A percentile compares a stretch with the other conserved stretches of the same genome.
Conservation (phyloP, 2,797 vertebrate species). For the Harpagifer antarcticus region DNA sequence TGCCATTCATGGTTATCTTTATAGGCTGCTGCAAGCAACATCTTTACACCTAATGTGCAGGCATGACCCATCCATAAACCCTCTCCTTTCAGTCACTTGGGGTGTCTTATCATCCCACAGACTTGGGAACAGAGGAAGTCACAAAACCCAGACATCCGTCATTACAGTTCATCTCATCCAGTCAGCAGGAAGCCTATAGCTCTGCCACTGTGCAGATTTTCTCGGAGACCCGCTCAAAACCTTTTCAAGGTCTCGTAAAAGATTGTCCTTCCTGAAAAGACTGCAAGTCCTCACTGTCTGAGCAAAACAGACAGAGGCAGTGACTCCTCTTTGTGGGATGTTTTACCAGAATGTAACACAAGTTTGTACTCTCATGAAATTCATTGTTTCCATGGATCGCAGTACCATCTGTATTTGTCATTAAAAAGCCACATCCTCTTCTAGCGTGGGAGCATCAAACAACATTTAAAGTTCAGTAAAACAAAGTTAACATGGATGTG, state of each 20-base stretch:
- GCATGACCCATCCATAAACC: slow-evolving; percentile 45
- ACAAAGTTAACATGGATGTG: slow-evolving; percentile 24
- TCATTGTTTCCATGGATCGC: slow-evolving; percentile 60
- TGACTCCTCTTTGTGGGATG: slow-evolving; percentile 54
- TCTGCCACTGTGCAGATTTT: slow-evolving; percentile 50
- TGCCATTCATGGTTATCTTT: slow-evolving; percentile 3
- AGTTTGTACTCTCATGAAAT: slow-evolving; percentile 56
- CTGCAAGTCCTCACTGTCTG: slow-evolving; percentile 21
- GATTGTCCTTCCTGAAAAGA: slow-evolving; percentile 56
- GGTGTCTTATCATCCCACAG: slow-evolving; percentile 67
- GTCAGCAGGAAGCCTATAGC: slow-evolving; percentile 67
- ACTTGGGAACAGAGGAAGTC: slow-evolving; percentile 75
- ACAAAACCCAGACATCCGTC: slow-evolving; percentile 69
- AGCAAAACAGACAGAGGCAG: slow-evolving; percentile 52
- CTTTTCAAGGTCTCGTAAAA: slow-evolving; percentile 60
- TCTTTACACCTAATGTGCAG: slow-evolving; percentile 28
- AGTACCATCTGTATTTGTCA: slow-evolving; percentile 64
- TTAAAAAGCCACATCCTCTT: slow-evolving; percentile 68
- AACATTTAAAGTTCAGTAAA: slow-evolving; percentile 13
- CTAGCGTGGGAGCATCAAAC: slow-evolving; percentile 57
- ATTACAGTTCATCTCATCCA: slow-evolving; percentile 47
- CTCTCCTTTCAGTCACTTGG: slow-evolving; percentile 46
- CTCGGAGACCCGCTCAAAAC: slow-evolving; percentile 40
- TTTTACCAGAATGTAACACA: slow-evolving; percentile 53
- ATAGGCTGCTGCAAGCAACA: not conserved